These are phyloP conservation scores for Halictus quadricinctus DNA, from an alignment of 2,888 invertebrate species.

Conservation along the genomic window DNA sequence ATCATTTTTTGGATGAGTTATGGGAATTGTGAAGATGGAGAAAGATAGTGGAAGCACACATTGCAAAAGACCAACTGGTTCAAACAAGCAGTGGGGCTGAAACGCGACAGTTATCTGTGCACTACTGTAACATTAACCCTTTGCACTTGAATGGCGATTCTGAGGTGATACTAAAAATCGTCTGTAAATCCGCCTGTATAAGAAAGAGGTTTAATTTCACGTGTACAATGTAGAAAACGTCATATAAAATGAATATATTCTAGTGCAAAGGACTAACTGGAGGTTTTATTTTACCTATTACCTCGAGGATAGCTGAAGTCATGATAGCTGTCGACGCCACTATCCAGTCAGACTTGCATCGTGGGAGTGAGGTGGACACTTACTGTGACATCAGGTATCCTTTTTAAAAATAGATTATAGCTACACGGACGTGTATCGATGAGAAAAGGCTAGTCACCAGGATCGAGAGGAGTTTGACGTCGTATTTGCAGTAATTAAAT, in stretches of 20 bases:
- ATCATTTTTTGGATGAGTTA: background rate
- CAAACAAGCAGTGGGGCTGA: background rate
- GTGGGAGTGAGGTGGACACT: background rate
- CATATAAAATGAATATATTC: too few relatives aligned
- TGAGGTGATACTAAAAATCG: background rate
- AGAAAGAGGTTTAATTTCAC: background rate
- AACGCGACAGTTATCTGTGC: background rate
- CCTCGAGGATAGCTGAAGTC: background rate
- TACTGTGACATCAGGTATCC: background rate
- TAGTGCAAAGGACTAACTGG: background rate
- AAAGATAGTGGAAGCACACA: background rate
- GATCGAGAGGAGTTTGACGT: background rate
- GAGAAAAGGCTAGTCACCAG: background rate
- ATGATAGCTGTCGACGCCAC: background rate
- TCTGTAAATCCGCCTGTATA: background rate
- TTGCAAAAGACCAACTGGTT: background rate
- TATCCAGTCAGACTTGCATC: too few relatives aligned
- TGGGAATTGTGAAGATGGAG: background rate
- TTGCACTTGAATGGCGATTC: background rate
- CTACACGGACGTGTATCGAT: background rate
- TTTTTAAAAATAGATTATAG: background rate
- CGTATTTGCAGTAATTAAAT: background rate
- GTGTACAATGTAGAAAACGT: background rate
- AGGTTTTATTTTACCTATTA: background rate
- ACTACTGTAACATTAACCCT: background rate